Conservation (phyloP, 2,113 vertebrate genomes). For the Melanostigma gelatinosum region DNA sequence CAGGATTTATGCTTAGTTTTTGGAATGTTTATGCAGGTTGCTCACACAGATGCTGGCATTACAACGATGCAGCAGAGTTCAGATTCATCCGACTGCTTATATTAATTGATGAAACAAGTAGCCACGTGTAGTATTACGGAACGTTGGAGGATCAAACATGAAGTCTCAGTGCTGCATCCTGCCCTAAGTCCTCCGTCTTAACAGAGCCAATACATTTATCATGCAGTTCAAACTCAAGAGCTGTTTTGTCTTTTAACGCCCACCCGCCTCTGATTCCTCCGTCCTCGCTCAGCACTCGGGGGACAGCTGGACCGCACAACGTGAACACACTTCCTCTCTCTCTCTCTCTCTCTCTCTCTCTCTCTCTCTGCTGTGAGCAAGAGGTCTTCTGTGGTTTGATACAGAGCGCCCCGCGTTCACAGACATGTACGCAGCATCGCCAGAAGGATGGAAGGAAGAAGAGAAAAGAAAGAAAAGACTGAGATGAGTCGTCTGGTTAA, state of each 20-base stretch:
- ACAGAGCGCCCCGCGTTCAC: slow-evolving; percentile 12
- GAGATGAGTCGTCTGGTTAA: slow-evolving; percentile 68
- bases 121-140: no score
- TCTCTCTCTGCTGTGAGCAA: slow-evolving; percentile 4
- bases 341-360: slow-evolving; percentile 4
- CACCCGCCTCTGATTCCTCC: background rate
- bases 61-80: no score
- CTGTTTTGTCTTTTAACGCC: background rate
- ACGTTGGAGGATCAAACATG: background rate
- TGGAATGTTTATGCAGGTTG: background rate
- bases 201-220: background rate
- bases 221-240: background rate
- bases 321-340: background rate
- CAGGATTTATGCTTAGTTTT: background rate
- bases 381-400: slow-evolving; percentile 21
- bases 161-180: background rate
- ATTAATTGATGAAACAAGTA: background rate
- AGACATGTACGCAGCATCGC: slow-evolving; percentile 24
- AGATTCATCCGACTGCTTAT: background rate
- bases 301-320: slow-evolving; percentile 26
- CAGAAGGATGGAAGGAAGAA: slow-evolving; percentile 9
- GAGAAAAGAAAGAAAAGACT: slow-evolving; percentile 13
- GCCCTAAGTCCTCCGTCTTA: background rate
- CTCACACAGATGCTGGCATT: background rate
- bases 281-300: background rate